phyloP scores from a whole-genome alignment of 2,113 vertebrate species.

The Empidonax traillii region DNA sequence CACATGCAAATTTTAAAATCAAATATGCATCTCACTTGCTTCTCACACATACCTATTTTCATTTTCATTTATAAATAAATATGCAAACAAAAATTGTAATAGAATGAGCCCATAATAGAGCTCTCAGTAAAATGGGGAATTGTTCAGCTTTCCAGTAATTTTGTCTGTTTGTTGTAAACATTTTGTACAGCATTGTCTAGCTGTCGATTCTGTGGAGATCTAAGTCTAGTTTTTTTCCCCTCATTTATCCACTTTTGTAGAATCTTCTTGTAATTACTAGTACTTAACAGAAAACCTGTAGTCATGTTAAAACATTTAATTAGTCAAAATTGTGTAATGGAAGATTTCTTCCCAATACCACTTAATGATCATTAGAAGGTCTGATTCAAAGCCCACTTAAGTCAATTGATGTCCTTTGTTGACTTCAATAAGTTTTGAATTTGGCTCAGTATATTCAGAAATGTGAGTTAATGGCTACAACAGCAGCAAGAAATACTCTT shows the following conservation, averaged over 20 bases:
- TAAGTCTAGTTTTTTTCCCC: background rate
- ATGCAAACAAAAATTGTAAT: background rate
- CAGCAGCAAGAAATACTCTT: background rate
- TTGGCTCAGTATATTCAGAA: background rate
- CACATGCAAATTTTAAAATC: background rate
- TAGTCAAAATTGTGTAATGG: conserved; percentile 25
- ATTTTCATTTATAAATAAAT: background rate
- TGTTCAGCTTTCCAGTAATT: background rate
- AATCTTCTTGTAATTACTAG: conserved; percentile 14
- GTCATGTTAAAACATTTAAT: conserved; percentile 31
- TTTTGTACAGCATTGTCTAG: background rate
- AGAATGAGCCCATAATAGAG: background rate
- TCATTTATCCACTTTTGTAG: background rate
- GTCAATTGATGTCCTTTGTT: conserved; percentile 24
- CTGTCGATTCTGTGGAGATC: background rate
- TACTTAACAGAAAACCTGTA: conserved; percentile 26
- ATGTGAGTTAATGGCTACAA: background rate
- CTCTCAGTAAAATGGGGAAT: background rate
- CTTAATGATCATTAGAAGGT: conserved; percentile 47
- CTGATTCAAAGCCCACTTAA: conserved; percentile 26
- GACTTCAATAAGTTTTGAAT: background rate
- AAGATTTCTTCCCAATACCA: conserved; percentile 22
- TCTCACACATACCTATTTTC: background rate
- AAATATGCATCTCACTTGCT: background rate
- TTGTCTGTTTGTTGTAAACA: background rate